Base-by-base conservation (phyloP, 2,113 vertebrate species). In the Cygnus atratus region DNA sequence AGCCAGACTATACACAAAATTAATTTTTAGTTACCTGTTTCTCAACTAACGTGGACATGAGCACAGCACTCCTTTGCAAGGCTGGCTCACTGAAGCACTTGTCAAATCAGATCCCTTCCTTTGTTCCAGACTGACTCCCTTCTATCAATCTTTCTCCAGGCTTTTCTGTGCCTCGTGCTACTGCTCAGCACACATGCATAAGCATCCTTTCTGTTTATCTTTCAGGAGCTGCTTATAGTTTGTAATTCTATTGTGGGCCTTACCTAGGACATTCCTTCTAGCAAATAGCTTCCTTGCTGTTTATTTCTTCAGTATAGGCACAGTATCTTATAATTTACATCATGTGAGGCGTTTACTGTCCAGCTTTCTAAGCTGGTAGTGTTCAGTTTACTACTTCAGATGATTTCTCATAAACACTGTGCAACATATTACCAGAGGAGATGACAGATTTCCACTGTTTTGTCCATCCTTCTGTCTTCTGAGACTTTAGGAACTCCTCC, bases 271-370 rank as follows among this genome's bases (percentile, higher is more conserved):
- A 57, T 26, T 65, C 15, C 39, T 92, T 91, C 31, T n/a, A 87
- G 29, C 1, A 70, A 67, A 71, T 10, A 82, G 66, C 26, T 95
- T 84, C 44, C 73, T 70, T 79, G 61, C 44, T 72, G 39, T 57
- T 92, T 46, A 65, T 54, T 92, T 87, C 87, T 87, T 84, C 89
- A 58, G 33, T 77, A 81, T 71, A 84, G 61, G 71, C 86, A 84
- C 61, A 75, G 43, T 44, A 87, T 89, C 44, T 50, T 22, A 16
- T 46, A 24, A 87, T 78, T 75, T 78, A 57, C 54, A 82, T 31
- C 18, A 39, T 1, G 4, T 58, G 11, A 81, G 5, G 43, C 2
- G 68, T 65, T 74, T 63, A 82, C 57, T 59, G 55, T 35, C 33
- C 61, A 84, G 7, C 44, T 93, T 84, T 52, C 46, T n/a, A 89